Percentiles rank a stretch among this genome's conserved stretches.
These are phyloP conservation scores for Atethmia centrago DNA, from an alignment of 2,888 invertebrate species.

Conservation along the genomic window DNA sequence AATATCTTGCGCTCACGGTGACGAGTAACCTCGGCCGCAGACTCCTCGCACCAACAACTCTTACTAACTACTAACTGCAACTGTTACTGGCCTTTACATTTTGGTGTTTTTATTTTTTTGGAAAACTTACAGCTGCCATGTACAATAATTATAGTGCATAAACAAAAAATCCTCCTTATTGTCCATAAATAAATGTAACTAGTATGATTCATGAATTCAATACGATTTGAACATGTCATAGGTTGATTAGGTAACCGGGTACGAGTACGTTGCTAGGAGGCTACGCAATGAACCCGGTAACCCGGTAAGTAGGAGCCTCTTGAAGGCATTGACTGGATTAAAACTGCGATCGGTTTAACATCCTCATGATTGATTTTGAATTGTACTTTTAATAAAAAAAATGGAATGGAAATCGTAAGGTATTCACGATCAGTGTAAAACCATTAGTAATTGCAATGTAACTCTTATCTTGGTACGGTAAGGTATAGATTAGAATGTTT, in stretches of 20 bases:
- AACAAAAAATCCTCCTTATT: background rate
- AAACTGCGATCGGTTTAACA: background rate
- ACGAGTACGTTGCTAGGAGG: background rate
- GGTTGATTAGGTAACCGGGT: no score
- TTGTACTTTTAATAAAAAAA: background rate
- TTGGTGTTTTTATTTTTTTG: no score
- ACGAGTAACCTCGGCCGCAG: slow-evolving; percentile 61
- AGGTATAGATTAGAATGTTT: background rate
- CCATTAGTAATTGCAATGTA: background rate
- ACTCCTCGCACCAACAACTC: slow-evolving; percentile 1
- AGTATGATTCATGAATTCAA: background rate
- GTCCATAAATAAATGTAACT: no score
- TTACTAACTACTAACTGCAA: slow-evolving; percentile 11
- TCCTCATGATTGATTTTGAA: background rate
- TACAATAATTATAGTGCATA: no score
- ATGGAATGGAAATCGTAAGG: background rate
- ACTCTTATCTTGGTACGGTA: background rate
- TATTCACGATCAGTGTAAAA: background rate
- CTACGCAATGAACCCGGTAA: background rate
- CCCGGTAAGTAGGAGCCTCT: background rate
- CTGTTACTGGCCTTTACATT: background rate
- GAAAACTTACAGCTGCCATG: no score
- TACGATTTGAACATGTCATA: no score
- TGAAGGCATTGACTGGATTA: background rate
- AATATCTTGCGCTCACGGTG: slow-evolving; percentile 81